These are phyloP conservation scores for Ceyx erithaca DNA, from an alignment of 2,797 vertebrate species.

Conservation along the genomic window DNA sequence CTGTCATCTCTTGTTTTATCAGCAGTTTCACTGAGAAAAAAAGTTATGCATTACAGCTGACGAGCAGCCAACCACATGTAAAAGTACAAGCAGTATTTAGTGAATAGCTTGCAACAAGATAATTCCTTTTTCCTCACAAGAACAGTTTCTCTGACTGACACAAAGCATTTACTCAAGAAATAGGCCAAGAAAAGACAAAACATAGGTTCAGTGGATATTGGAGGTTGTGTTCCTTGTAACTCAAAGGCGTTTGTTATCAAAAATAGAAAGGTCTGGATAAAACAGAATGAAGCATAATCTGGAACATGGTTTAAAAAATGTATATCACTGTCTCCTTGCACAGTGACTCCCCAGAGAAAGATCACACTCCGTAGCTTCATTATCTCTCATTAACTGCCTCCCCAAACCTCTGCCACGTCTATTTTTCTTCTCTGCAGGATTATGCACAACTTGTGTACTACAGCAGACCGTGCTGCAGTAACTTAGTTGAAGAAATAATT, in stretches of 20 bases:
- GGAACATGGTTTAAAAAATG: not conserved
- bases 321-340: not conserved
- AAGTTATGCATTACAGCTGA: not conserved
- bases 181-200: not conserved
- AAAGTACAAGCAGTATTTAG: not conserved
- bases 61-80: not conserved
- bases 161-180: not conserved
- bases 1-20: conserved; percentile 27
- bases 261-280: not conserved
- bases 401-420: not conserved
- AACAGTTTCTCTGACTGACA: not conserved
- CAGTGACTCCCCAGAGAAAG: not conserved
- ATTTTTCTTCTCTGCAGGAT: not conserved
- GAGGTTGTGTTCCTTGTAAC: not conserved
- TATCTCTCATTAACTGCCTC: not conserved
- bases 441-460: not conserved
- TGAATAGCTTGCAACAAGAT: not conserved
- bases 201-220: not conserved
- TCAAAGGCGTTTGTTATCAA: not conserved
- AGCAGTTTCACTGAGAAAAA: not conserved
- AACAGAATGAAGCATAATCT: not conserved
- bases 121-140: not conserved
- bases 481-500: not conserved
- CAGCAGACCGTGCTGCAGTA: not conserved
- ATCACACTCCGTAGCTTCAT: not conserved